Conservation (phyloP, 2,797 vertebrate genomes). For the Hippoglossus hippoglossus region DNA sequence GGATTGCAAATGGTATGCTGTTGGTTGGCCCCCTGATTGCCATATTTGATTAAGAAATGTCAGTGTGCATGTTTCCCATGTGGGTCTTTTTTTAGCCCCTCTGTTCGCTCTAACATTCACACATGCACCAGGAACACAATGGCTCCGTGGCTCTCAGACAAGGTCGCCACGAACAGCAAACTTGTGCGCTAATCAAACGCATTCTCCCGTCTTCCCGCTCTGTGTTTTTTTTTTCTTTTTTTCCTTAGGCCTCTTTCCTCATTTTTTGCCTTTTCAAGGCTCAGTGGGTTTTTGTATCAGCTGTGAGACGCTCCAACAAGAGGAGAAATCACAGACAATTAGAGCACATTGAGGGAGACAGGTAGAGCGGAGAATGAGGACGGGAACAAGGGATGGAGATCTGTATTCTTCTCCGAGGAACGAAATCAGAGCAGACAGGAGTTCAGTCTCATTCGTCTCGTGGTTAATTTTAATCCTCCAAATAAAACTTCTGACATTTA, state of each 20-base stretch:
- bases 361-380: constrained; percentile 65
- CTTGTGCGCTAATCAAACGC: constrained; percentile 84
- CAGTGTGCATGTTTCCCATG: constrained; percentile 91
- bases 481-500: constrained; percentile 18
- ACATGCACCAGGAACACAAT: constrained; percentile 82
- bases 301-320: constrained; percentile 80
- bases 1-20: constrained; percentile 96
- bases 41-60: constrained; percentile 99
- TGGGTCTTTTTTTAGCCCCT: constrained; percentile 60
- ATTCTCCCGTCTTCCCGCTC: constrained; percentile 79
- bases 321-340: constrained; percentile 84
- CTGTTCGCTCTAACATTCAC: constrained; percentile 72
- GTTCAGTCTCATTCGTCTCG: not conserved
- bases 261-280: constrained; percentile 73
- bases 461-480: constrained; percentile 6
- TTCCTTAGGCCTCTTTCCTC: constrained; percentile 53
- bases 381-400: constrained; percentile 40
- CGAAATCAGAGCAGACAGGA: constrained; percentile 34
- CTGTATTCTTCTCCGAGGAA: constrained; percentile 8
- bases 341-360: constrained; percentile 81
- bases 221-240: constrained; percentile 53
- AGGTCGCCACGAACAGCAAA: constrained; percentile 72
- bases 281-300: constrained; percentile 72
- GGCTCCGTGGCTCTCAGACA: constrained; percentile 71
- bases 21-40: constrained; percentile 98